Base-by-base conservation (phyloP, 2,888 invertebrate genomes). In the Andrena fulva region DNA sequence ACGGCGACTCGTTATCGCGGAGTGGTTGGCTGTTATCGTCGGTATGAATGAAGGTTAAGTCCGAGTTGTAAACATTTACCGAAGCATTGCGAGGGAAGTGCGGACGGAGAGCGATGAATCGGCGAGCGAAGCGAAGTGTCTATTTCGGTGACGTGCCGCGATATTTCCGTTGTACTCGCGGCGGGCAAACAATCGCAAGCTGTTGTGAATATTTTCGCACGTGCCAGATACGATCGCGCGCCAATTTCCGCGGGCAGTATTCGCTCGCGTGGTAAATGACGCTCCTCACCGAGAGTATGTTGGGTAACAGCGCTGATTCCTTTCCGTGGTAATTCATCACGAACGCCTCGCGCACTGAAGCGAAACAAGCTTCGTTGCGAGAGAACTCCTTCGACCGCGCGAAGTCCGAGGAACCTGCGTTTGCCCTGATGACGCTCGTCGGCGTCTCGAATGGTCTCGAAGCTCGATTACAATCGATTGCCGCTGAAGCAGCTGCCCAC, bases 211-310 rank as follows among this genome's bases (percentile, higher is more conserved):
- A 69, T 62, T 54, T 54, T 7, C 62, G 42, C 75, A 84, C 75
- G 84, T 84, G 83, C 77, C 74, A 83, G 77, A 63, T 67, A 24
- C 35, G 20, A 33, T 42, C 31, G n/a, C 66, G 33, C 62, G 70
- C 52, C 69, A 83, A 74, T 77, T 74, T 70, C 35, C 62, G 2
- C n/a, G 62, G 67, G 16, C 12, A 52, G 20, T 33, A 29, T 56
- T 52, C 16, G 31, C n/a, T 8, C 24, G 6, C 10, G 24, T 6
- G 54, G 54, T 50, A 31, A 66, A 66, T 20, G 42, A 29, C 7
- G 62, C 24, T 48, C 12, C 69, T 77, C 50, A 67, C 83, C 70
- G 62, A 59, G n/a, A 48, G 52, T 35, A 73, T 48, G 5, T 63
- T 29, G 54, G 63, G 67, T 50, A 50, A 74, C 52, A 52, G 56